A percentile compares a stretch with the other conserved stretches of the same genome.
These are phyloP conservation scores for Brachylomia viminalis DNA, from an alignment of 2,888 invertebrate species.

Conservation along the genomic window DNA sequence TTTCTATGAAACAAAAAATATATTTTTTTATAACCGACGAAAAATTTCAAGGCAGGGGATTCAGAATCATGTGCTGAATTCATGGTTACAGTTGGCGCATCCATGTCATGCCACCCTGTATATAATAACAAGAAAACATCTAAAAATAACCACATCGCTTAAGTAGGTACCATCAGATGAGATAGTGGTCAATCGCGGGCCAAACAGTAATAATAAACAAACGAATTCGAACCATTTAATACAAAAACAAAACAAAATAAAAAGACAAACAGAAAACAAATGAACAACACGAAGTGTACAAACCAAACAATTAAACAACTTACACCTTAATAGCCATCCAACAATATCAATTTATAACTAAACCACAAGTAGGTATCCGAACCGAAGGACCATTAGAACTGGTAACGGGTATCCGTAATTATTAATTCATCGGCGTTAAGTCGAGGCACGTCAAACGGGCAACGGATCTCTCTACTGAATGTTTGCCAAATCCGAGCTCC, in stretches of 20 bases:
- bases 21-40: no score
- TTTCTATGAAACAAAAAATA: no score
- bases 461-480: slow-evolving; percentile 64
- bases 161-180: no score
- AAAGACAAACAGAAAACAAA: background rate
- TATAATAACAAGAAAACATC: background rate
- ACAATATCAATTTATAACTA: slow-evolving; percentile 44
- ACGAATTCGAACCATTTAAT: no score
- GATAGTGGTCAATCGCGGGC: background rate
- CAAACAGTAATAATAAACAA: background rate
- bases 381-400: slow-evolving; percentile 50
- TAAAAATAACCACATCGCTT: background rate
- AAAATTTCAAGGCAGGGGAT: no score
- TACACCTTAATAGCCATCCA: slow-evolving; percentile 22
- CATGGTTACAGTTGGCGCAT: no score
- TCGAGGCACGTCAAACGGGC: slow-evolving; percentile 48
- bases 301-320: slow-evolving; percentile 34
- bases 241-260: background rate
- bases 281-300: background rate
- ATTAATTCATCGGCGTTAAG: slow-evolving; percentile 69
- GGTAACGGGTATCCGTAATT: slow-evolving; percentile 63
- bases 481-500: slow-evolving; percentile 75
- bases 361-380: slow-evolving; percentile 36
- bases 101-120: no score
- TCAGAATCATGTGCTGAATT: no score